phyloP scores from a whole-genome alignment of 2,113 vertebrate genomes.

The Microcebus griseorufus region DNA sequence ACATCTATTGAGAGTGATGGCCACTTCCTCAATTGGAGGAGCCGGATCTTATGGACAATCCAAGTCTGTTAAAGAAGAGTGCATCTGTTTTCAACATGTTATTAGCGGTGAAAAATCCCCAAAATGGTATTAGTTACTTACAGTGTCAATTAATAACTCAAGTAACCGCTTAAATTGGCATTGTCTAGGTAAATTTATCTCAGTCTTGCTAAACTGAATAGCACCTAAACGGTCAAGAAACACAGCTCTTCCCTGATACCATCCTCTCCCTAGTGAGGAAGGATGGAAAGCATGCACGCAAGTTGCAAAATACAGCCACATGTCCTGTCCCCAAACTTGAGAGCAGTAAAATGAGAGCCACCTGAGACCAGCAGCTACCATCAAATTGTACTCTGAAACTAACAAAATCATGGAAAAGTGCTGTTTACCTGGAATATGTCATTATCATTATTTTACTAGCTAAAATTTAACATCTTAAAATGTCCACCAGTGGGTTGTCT shows the following conservation, averaged over 20 bases:
- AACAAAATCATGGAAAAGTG: background rate
- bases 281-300: background rate
- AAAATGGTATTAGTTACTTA: background rate
- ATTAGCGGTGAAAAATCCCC: background rate
- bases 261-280: background rate
- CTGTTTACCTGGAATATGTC: background rate
- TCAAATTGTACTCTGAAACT: background rate
- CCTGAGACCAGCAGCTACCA: background rate
- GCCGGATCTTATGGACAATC: background rate
- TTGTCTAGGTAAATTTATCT: background rate
- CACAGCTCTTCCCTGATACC: fast-evolving
- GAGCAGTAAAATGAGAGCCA: background rate
- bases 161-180: background rate
- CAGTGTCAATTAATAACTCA: background rate
- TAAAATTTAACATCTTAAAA: background rate
- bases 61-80: background rate
- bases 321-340: background rate
- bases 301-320: background rate
- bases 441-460: background rate
- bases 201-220: background rate
- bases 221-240: background rate
- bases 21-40: background rate
- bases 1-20: background rate
- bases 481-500: background rate
- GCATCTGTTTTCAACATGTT: background rate